Evolutionary conservation across 2,888 invertebrate species (phyloP).

Genomic region (Polyommatus iphigenia): DNA sequence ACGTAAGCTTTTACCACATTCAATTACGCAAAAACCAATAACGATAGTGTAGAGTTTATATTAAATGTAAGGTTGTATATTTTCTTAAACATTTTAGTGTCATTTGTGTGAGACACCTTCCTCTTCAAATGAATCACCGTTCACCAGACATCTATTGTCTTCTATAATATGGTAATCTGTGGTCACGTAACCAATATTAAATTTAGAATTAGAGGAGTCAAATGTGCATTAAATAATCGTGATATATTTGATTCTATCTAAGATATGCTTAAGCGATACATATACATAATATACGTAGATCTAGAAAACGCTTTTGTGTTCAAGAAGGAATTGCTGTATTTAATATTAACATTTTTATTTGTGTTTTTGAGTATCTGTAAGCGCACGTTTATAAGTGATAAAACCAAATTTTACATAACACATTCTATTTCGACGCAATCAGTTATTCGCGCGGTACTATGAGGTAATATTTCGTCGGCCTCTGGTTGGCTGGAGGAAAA

Average conservation of each 20-base stretch:
- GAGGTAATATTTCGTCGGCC: conserved; percentile 41
- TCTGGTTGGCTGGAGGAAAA: conserved; percentile 45
- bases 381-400: neutral
- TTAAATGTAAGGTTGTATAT: conserved; percentile 29
- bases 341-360: neutral
- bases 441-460: conserved; percentile 36
- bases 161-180: conserved; percentile 47
- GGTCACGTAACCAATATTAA: conserved; percentile 41
- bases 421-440: conserved; percentile 29
- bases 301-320: neutral
- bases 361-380: neutral
- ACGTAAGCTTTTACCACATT: conserved; percentile 41
- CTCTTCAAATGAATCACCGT: conserved; percentile 57
- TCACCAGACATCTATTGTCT: conserved; percentile 60
- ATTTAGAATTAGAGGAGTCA: conserved; percentile 21
- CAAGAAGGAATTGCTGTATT: neutral
- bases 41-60: neutral
- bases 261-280: neutral
- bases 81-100: neutral
- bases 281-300: neutral
- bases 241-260: neutral
- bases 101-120: conserved; percentile 43
- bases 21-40: conserved; percentile 39
- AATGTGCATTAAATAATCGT: neutral
- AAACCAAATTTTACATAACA: conserved; percentile 31